Percentiles rank a stretch among this genome's conserved stretches.
phyloP scores from a whole-genome alignment of 2,797 vertebrate genomes.

The Hippocampus kuda region DNA sequence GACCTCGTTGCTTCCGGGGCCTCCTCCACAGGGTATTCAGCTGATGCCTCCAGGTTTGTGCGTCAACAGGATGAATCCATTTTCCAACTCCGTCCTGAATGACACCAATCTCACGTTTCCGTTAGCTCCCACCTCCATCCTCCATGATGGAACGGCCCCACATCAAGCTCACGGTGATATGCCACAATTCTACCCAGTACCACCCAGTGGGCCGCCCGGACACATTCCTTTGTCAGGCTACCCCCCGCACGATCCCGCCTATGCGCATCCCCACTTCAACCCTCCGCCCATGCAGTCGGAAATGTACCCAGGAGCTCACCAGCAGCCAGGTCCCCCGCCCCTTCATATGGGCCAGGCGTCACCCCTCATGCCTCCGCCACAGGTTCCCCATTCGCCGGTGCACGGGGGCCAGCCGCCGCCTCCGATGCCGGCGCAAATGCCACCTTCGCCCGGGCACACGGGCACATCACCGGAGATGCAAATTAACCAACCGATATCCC shows the following conservation, averaged over 20 bases:
- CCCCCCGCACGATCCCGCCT: conserved; percentile 40
- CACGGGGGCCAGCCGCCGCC: conserved; percentile 42
- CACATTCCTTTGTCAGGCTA: conserved; percentile 47
- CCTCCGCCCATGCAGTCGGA: conserved; percentile 54
- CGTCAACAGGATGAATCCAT: not conserved
- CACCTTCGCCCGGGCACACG: conserved; percentile 11
- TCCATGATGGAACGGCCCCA: conserved; percentile 64
- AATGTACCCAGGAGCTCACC: conserved; percentile 50
- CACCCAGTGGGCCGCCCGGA: conserved; percentile 48
- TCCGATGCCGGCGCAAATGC: conserved; percentile 46
- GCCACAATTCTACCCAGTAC: conserved; percentile 69
- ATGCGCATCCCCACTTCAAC: conserved; percentile 52
- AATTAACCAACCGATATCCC: conserved; percentile 31
- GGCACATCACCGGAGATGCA: conserved; percentile 28
- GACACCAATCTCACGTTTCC: not conserved
- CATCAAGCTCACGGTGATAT: conserved; percentile 43
- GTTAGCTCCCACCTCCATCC: conserved; percentile 71
- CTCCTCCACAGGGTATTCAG: conserved; percentile 68
- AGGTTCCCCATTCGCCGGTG: conserved; percentile 47
- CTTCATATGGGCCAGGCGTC: conserved; percentile 45
- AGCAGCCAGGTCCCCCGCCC: conserved; percentile 31
- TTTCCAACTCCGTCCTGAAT: not conserved
- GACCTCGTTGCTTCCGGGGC: conserved; percentile 67
- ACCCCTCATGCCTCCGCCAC: conserved; percentile 42
- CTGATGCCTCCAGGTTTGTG: conserved; percentile 79